These are phyloP conservation scores for Phoxinus phoxinus DNA, from an alignment of 2,113 vertebrate species.

Conservation along the genomic window DNA sequence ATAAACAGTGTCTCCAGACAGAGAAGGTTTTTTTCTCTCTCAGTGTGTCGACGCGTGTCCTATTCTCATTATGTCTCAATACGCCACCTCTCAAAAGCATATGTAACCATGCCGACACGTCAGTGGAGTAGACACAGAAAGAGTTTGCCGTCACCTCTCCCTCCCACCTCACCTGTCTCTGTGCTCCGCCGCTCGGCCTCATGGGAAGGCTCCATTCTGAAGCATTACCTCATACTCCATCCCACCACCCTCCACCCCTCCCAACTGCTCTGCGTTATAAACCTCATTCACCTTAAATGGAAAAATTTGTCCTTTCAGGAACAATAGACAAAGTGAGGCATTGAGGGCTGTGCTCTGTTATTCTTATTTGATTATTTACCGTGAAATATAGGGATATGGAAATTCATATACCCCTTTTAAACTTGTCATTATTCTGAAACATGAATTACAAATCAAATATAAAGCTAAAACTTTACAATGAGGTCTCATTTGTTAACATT, in stretches of 20 bases:
- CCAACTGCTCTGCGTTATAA: slow-evolving; percentile 24
- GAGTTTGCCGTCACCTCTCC: slow-evolving; percentile 40
- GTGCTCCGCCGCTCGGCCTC: slow-evolving; percentile 21
- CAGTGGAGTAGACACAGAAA: slow-evolving; percentile 42
- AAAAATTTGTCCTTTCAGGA: slow-evolving; percentile 34
- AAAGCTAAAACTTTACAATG: too few relatives aligned
- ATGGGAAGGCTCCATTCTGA: slow-evolving; percentile 29
- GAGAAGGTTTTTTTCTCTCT: slow-evolving; percentile 40
- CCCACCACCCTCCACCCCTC: not conserved
- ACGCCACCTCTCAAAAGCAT: slow-evolving; percentile 48
- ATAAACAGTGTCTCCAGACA: slow-evolving; percentile 40
- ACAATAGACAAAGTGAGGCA: not conserved
- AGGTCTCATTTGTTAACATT: too few relatives aligned
- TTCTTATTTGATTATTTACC: not conserved
- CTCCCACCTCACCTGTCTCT: slow-evolving; percentile 46
- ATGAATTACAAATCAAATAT: not conserved
- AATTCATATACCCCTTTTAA: not conserved
- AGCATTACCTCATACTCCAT: slow-evolving; percentile 46
- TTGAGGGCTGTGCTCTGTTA: not conserved
- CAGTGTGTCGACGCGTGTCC: slow-evolving; percentile 34
- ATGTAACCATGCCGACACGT: slow-evolving; percentile 56
- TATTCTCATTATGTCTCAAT: slow-evolving; percentile 55
- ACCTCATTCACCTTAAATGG: slow-evolving; percentile 2
- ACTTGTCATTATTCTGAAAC: not conserved
- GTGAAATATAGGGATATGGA: not conserved